Percentiles rank a stretch among this genome's conserved stretches.
Evolutionary conservation across 2,113 vertebrate species (phyloP).

Genomic region (Lathamus discolor): DNA sequence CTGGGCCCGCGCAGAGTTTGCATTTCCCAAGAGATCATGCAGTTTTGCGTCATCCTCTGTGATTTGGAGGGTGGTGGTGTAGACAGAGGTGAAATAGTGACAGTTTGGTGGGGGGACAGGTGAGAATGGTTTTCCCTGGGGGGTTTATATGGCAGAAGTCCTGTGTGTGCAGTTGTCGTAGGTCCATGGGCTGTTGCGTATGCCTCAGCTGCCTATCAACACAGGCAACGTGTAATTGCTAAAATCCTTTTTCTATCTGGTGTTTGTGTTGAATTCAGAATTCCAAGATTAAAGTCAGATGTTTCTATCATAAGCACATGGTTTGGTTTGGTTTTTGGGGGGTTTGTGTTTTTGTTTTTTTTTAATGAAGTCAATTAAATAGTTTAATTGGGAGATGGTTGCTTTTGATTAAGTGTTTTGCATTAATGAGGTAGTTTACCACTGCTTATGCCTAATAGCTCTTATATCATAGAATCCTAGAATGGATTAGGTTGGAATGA

Average conservation of each 20-base stretch:
- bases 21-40: not conserved
- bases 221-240: fast-evolving
- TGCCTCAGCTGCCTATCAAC: fast-evolving
- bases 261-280: fast-evolving
- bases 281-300: not conserved
- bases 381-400: not conserved
- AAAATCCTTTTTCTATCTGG: not conserved
- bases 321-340: not conserved
- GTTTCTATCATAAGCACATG: not conserved
- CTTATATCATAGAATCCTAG: not conserved
- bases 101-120: not conserved
- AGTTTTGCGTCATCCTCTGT: not conserved
- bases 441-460: not conserved
- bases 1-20: not conserved
- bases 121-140: not conserved
- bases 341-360: not conserved
- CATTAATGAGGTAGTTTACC: not conserved
- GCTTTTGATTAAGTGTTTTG: not conserved
- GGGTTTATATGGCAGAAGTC: fast-evolving
- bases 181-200: fast-evolving
- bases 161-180: fast-evolving
- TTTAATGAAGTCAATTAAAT: not conserved
- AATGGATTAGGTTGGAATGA: not conserved
- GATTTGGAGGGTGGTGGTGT: not conserved
- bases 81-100: not conserved